A percentile compares a stretch with the other conserved stretches of the same genome.
Conservation (phyloP, 1,140 invertebrate species). For the Drosophila lacertosa region DNA sequence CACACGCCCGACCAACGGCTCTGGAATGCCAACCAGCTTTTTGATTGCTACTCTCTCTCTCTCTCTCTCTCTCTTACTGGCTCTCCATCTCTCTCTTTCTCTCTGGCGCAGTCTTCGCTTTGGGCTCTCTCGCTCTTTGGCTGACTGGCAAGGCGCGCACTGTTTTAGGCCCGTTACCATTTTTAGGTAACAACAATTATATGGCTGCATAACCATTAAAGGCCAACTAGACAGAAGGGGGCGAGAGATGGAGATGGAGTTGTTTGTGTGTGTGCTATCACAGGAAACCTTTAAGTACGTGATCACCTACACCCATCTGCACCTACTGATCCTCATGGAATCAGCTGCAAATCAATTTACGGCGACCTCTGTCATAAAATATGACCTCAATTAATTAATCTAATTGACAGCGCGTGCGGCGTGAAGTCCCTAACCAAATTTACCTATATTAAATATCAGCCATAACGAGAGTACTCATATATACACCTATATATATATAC, state of each 20-base stretch:
- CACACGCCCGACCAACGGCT: slow-evolving; percentile 43
- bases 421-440: slow-evolving; percentile 15
- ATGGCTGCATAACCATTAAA: slow-evolving; percentile 66
- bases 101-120: too few relatives aligned
- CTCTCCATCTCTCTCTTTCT: slow-evolving; percentile 1
- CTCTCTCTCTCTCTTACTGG: slow-evolving; percentile 4
- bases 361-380: slow-evolving; percentile 61
- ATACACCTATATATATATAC: neutral
- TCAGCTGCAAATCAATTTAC: slow-evolving; percentile 65
- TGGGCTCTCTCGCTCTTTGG: slow-evolving; percentile 16
- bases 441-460: neutral
- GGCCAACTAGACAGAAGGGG: slow-evolving; percentile 32
- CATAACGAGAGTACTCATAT: neutral
- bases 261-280: slow-evolving; percentile 23
- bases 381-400: slow-evolving; percentile 74
- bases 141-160: slow-evolving; percentile 21
- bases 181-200: slow-evolving; percentile 71
- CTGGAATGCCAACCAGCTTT: slow-evolving; percentile 61
- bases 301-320: slow-evolving; percentile 10
- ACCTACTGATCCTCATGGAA: neutral
- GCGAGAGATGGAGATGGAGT: too few relatives aligned
- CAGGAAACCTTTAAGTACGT: slow-evolving; percentile 68
- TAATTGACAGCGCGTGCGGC: slow-evolving; percentile 65
- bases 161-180: slow-evolving; percentile 62
- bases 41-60: slow-evolving; percentile 23